Conservation (phyloP, 2,888 invertebrate genomes). For the Silvanus unidentatus region DNA sequence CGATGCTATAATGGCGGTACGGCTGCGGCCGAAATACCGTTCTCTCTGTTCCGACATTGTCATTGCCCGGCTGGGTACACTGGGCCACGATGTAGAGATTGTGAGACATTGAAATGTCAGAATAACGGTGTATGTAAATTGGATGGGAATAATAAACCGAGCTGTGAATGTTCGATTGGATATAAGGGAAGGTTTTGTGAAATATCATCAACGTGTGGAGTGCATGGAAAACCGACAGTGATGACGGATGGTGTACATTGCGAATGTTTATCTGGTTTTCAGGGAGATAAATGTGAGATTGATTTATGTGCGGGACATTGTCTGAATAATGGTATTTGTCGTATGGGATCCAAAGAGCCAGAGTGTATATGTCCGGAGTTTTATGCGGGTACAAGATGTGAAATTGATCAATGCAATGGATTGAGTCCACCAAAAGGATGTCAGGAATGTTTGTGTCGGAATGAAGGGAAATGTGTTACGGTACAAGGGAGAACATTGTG, state of each 20-base stretch:
- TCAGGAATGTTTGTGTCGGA: conserved; percentile 25
- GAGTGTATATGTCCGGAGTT: conserved; percentile 47
- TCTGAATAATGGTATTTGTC: conserved; percentile 53
- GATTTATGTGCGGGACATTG: conserved; percentile 55
- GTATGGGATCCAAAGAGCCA: conserved; percentile 39
- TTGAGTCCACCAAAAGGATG: conserved; percentile 31
- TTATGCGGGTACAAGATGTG: conserved; percentile 48
- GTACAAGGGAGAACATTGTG: conserved; percentile 52
- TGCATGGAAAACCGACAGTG: conserved; percentile 31
- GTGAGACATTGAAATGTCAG: conserved; percentile 52
- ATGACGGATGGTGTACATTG: conserved; percentile 36
- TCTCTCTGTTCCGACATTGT: conserved; percentile 37
- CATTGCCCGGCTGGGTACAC: conserved; percentile 52
- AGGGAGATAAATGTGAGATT: conserved; percentile 57
- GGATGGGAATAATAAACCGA: conserved; percentile 42
- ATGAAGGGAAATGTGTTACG: conserved; percentile 42
- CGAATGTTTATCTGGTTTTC: conserved; percentile 48
- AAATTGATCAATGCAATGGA: conserved; percentile 47
- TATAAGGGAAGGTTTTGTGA: conserved; percentile 51
- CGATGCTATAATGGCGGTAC: conserved; percentile 58
- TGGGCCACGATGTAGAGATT: conserved; percentile 54
- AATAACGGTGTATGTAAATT: conserved; percentile 56
- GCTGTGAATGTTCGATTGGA: conserved; percentile 53
- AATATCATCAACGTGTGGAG: conserved; percentile 38
- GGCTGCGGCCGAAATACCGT: conserved; percentile 44